Conservation (phyloP, 1,140 invertebrate genomes). For the Copidosoma floridanum region DNA sequence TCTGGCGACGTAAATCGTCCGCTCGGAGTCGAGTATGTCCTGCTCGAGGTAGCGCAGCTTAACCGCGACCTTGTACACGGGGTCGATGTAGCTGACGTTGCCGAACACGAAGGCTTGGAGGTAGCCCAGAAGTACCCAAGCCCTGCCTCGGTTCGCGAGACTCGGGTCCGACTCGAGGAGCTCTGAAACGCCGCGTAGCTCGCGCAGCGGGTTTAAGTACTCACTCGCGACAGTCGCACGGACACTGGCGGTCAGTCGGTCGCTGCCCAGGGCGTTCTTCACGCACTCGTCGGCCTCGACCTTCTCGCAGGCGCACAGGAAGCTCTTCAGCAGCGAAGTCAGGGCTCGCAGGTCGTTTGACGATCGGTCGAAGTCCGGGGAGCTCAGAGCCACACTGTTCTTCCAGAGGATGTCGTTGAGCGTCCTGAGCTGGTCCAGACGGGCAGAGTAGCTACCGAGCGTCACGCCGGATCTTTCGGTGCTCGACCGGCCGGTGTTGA, state of each 20-base stretch:
- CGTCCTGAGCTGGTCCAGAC: conserved; percentile 44
- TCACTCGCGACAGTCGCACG: conserved; percentile 7
- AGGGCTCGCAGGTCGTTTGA: conserved; percentile 40
- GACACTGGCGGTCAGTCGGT: background rate
- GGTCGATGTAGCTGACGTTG: conserved; percentile 64
- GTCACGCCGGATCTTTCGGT: conserved; percentile 27
- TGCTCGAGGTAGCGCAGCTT: conserved; percentile 67
- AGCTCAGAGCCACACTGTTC: conserved; percentile 51
- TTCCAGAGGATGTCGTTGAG: conserved; percentile 57
- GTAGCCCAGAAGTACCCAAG: conserved; percentile 52
- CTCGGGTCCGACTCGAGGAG: conserved; percentile 24
- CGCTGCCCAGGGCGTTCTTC: background rate
- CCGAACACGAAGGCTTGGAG: conserved; percentile 51
- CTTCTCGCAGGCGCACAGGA: conserved; percentile 32
- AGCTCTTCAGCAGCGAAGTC: conserved; percentile 32
- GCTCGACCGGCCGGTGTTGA: conserved; percentile 26
- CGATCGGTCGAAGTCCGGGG: conserved; percentile 32
- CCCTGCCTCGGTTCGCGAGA: conserved; percentile 34
- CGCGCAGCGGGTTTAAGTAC: conserved; percentile 29
- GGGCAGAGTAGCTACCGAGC: conserved; percentile 46
- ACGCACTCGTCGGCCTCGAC: conserved; percentile 17
- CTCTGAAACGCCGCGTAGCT: conserved; percentile 32
- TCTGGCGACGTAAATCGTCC: conserved; percentile 34
- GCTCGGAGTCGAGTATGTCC: conserved; percentile 56
- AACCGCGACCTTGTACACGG: conserved; percentile 68